Base-by-base conservation (phyloP, 2,888 invertebrate species). In the Oxytorus armatus region DNA sequence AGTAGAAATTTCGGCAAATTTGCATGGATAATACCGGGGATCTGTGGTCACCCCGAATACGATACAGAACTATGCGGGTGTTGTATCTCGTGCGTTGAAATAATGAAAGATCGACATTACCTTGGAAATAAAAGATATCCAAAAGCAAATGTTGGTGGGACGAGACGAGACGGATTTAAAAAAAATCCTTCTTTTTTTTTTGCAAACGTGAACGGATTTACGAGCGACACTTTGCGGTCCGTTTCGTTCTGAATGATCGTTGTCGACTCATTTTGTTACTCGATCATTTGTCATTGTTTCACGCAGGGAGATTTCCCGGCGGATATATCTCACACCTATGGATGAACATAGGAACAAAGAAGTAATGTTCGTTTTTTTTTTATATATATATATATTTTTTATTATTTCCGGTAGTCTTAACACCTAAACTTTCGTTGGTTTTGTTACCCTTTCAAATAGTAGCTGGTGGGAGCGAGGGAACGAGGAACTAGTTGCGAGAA, bases 191-290 rank as follows among this genome's bases (percentile, higher is more conserved):
- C 10, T 51, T 16, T 57, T 36, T 11, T 51, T 16, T 53, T 57
- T 42, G 51, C 16, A 18, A 63, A 73, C 49, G 33, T 11, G 7
- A 80, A 80, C 70, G 57, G 70, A 80, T 80, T 80, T 80, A 80
- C 72, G 76, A 69, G 55, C 55, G 55, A 76, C 69, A 57, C 29
- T 21, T 29, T 80, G 79, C 72, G 79, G 76, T 80, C 76, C 65
- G 59, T 69, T 39, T 75, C 75, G 75, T 69, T 2, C 69, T 61
- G 61, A 16, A 57, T 47, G 70, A 18, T 59, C 18, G 44, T 44
- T 11, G 23, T 42, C n/a, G 10, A 29, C 23, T 61, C 23, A 25
- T 42, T 47, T 42, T 11, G 1, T 3, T 3, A 11, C n/a, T 42
- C n/a, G 42, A 3, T 29, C 23, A 10, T 69, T 44, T 44, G 23